A percentile compares a stretch with the other conserved stretches of the same genome.
Conservation (phyloP, 1,140 invertebrate species). For the Anoplophora glabripennis region DNA sequence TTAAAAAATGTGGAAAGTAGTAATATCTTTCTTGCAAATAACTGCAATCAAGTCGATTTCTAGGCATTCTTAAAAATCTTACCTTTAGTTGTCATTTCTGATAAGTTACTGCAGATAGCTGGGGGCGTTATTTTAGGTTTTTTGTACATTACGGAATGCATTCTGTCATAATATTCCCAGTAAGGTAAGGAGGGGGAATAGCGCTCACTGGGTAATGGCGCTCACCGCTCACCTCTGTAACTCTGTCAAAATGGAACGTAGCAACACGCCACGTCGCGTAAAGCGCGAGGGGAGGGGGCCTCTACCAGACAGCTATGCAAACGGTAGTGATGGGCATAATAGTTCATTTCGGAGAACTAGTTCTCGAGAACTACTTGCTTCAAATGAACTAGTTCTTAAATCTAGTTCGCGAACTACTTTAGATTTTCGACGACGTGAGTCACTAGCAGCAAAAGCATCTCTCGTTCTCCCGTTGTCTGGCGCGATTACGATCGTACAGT, state of each 20-base stretch:
- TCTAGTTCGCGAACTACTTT: too few relatives aligned
- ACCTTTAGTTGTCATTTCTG: neutral
- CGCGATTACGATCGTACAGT: too few relatives aligned
- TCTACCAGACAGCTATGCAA: slow-evolving; percentile 4
- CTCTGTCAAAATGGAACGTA: neutral
- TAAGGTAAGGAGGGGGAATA: slow-evolving; percentile 2
- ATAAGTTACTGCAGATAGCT: neutral
- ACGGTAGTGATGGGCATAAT: neutral
- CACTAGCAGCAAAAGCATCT: too few relatives aligned
- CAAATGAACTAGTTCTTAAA: too few relatives aligned
- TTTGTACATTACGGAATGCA: neutral
- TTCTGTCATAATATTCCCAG: neutral
- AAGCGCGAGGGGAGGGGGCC: neutral
- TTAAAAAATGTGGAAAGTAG: neutral
- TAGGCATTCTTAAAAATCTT: neutral
- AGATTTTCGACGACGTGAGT: too few relatives aligned
- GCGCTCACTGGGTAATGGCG: slow-evolving; percentile 8
- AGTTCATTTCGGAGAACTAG: too few relatives aligned
- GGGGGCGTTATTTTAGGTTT: slow-evolving; percentile 3
- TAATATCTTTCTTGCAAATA: neutral
- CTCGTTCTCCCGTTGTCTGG: too few relatives aligned
- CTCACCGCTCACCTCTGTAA: slow-evolving; percentile 5
- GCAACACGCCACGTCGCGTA: neutral
- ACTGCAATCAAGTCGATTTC: neutral
- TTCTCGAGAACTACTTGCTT: too few relatives aligned